Base-by-base conservation (phyloP, 2,888 invertebrate genomes). In the Aleiodes alternator region DNA sequence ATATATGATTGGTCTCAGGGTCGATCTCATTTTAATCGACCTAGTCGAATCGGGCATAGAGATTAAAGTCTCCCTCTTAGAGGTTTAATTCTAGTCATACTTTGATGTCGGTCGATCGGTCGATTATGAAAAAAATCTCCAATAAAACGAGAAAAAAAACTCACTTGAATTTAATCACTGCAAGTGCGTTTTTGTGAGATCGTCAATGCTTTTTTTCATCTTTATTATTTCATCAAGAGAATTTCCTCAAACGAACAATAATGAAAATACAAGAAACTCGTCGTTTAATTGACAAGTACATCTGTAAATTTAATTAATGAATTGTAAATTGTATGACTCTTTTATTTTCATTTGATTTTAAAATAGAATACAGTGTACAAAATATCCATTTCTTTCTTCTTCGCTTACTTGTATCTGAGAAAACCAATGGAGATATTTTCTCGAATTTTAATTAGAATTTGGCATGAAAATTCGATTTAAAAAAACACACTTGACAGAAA, bases 281-380 rank as follows among this genome's bases (percentile, higher is more conserved):
- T 66, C 4, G 43, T 64, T 64, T 16, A 34, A 16, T 48, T 23
- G 34, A n/a, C 8, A 43, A 23, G 64, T 64, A 64, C 64, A 64
- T 43, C 14, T 64, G 64, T 64, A 64, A 48, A 64, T 64, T 61
- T 43, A 64, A 64, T 4, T 64, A 43, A 64, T 48, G 64, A 64
- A 59, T 59, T 59, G 34, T 64, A 43, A 64, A 64, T 48, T 64
- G 64, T 64, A 64, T 64, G 43, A 64, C 59, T 43, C 34, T 64
- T 64, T 64, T 11, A 64, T 64, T 64, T 64, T 64, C 16, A 64
- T 64, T 64, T 64, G 43, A 16, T 43, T 23, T 43, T 64, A 64
- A 64, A 64, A 64, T 64, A 64, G 64, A 73, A 73, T 70, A 75
- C 75, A 71, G 70, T 75, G 75, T 75, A 75, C 70, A 75, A 71